Conservation (phyloP, 2,797 vertebrate species). For the Hozukius guyotensis region DNA sequence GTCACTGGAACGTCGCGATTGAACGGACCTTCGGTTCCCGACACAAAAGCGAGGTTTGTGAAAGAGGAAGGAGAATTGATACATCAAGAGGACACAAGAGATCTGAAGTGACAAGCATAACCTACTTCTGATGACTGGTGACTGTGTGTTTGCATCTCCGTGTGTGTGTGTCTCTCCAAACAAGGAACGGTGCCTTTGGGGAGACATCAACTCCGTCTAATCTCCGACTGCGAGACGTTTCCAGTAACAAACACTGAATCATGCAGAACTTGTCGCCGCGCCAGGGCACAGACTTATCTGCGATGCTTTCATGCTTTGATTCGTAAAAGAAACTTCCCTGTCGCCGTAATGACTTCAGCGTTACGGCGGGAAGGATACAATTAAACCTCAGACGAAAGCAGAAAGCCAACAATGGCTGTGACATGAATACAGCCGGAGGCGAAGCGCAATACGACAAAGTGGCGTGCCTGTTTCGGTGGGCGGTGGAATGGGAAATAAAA, state of each 20-base stretch:
- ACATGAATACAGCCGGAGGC: constrained; percentile 40
- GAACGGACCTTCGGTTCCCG: constrained; percentile 5
- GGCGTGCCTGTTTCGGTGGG: constrained; percentile 5
- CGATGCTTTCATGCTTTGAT: constrained; percentile 62
- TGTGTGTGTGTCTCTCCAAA: constrained; percentile 24
- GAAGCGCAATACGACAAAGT: constrained; percentile 10
- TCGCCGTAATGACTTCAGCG: constrained; percentile 60
- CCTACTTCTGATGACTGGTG: constrained; percentile 32
- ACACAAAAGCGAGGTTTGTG: constrained; percentile 23
- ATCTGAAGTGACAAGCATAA: constrained; percentile 58
- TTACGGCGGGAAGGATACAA: constrained; percentile 55
- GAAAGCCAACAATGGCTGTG: constrained; percentile 37
- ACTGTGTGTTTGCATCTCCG: not conserved
- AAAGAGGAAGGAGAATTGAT: constrained; percentile 25
- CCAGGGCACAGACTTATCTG: constrained; percentile 42
- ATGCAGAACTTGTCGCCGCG: constrained; percentile 51
- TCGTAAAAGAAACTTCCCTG: constrained; percentile 53
- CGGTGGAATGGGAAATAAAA: constrained; percentile 12
- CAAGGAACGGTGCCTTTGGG: constrained; percentile 54
- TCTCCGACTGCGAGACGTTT: constrained; percentile 55
- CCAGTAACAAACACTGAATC: constrained; percentile 66
- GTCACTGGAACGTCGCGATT: constrained; percentile 8
- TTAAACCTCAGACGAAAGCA: constrained; percentile 43
- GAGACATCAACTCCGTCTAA: constrained; percentile 62
- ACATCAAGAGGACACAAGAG: constrained; percentile 18